Base-by-base conservation (phyloP, 2,113 vertebrate genomes). In the Centrocercus urophasianus region DNA sequence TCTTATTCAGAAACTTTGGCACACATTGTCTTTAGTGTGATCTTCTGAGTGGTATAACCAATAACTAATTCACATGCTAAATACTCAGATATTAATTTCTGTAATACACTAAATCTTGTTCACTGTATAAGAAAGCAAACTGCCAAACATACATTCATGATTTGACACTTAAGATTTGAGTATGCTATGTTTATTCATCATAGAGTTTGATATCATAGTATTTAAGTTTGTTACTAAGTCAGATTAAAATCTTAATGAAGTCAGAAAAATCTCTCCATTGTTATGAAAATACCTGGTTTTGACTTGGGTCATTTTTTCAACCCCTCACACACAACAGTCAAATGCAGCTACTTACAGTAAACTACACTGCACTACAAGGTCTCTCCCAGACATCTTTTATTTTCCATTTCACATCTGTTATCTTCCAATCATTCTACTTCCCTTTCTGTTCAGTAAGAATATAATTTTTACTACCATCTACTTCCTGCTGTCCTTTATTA, bases 321-420 rank as follows among this genome's bases (percentile, higher is more conserved):
- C 4, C 38, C 36, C 21, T 90, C 60, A 18, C 4, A 56, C 7
- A 36, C 32, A 71, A 30, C 11, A 76, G 18, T 48, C 66, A 76
- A 5, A 30, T 0, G 0, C 20, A 1, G 3, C 20, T 47, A 8
- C 30, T 21, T 67, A n/a, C 34, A 54, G 10, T 8, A 57, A 71
- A 22, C 47, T 69, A 42, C 13, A 16, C 0, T 38, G 20, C 18
- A 67, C 28, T 50, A 6, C 1, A 43, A 36, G 6, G 13, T 75
- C 10, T 84, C 27, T 56, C 24, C 6, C n/a, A 89, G 13, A 18
- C 27, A 57, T 6, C 18, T 12, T 89, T 30, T 2, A 19, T 81
- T 75, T 91, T 50, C 74, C 5, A 64, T 60, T 78, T 89, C 38
- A 72, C 8, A 61, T 69, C 9, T 50, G 22, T 64, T 10, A 67